Conservation (phyloP, 1,140 invertebrate species). For the Saxidomus purpurata region DNA sequence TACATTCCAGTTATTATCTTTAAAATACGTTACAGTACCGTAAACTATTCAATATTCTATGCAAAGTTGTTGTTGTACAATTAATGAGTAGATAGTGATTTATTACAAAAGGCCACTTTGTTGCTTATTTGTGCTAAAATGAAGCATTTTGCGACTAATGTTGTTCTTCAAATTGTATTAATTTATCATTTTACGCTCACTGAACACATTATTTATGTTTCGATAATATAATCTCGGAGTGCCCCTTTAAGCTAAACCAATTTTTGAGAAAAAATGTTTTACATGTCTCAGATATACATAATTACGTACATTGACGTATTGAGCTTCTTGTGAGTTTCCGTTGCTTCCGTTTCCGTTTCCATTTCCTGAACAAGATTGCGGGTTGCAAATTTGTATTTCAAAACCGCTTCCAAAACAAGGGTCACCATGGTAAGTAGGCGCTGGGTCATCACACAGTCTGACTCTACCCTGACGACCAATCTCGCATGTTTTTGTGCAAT, state of each 20-base stretch:
- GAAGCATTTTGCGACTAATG: neutral
- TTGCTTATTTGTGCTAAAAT: no score
- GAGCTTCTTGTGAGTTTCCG: neutral
- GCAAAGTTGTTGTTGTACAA: no score
- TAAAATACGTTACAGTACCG: no score
- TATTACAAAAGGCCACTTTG: no score
- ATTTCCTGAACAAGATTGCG: neutral
- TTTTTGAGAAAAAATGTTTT: neutral
- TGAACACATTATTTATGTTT: no score
- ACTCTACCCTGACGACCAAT: slow-evolving; percentile 37
- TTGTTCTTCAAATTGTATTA: neutral
- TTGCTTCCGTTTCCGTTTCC: neutral
- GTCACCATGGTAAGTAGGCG: neutral
- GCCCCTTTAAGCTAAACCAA: neutral
- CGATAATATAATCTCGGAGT: no score
- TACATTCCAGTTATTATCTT: no score
- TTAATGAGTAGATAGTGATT: no score
- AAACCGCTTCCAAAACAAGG: neutral
- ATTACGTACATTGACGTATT: neutral
- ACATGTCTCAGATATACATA: neutral
- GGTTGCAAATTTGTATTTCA: neutral
- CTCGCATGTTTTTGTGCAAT: slow-evolving; percentile 55
- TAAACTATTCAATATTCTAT: no score
- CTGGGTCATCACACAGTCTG: slow-evolving; percentile 61
- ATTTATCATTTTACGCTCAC: no score